These are phyloP conservation scores for Hylaeus volcanicus DNA, from an alignment of 1,140 invertebrate genomes.

Conservation along the genomic window DNA sequence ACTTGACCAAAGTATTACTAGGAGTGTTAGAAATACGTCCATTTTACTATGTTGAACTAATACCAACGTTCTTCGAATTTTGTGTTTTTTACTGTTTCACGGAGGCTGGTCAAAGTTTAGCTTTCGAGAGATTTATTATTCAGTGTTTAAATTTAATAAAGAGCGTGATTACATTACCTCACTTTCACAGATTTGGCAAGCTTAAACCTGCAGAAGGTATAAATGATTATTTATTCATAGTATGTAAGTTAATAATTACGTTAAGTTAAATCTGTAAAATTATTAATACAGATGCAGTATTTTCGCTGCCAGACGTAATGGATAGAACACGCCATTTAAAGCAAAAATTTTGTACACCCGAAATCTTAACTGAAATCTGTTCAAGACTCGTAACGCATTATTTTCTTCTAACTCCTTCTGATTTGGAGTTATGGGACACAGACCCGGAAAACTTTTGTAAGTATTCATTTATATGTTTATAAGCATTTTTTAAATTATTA, in stretches of 20 bases:
- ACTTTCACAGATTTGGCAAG: conserved; percentile 50
- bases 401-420: conserved; percentile 91
- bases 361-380: conserved; percentile 89
- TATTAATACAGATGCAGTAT: conserved; percentile 66
- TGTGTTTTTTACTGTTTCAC: conserved; percentile 93
- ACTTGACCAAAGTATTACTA: conserved; percentile 89
- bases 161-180: conserved; percentile 88
- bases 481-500: background rate
- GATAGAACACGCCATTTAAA: conserved; percentile 87
- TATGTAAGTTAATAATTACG: background rate
- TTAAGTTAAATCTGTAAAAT: conserved; percentile 26
- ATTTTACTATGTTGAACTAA: conserved; percentile 89
- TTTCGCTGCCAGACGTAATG: conserved; percentile 46
- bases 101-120: conserved; percentile 85
- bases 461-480: conserved; percentile 14
- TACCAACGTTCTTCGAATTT: conserved; percentile 90
- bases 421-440: conserved; percentile 93
- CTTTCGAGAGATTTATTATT: conserved; percentile 93
- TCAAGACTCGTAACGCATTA: conserved; percentile 92
- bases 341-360: conserved; percentile 86
- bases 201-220: conserved; percentile 82
- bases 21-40: conserved; percentile 89
- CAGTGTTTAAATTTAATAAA: conserved; percentile 95
- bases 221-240: background rate
- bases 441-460: conserved; percentile 94